Percentiles rank a stretch among this genome's conserved stretches.
Evolutionary conservation across 2,888 invertebrate species (phyloP).

Genomic region (Habrosyne pyritoides): DNA sequence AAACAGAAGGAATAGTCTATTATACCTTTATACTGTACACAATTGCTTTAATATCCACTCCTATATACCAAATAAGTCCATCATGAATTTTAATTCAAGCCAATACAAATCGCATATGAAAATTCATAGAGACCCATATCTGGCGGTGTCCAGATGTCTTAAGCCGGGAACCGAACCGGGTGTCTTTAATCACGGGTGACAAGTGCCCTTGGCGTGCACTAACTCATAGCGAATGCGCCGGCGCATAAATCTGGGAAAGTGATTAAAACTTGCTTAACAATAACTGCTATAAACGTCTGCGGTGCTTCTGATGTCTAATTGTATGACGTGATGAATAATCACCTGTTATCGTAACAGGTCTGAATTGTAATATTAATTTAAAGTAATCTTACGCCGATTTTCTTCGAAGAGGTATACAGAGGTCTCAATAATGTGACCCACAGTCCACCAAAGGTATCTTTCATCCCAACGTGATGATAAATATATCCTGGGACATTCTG

Average conservation of each 20-base stretch:
- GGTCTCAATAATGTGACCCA: too few relatives aligned
- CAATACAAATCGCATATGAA: slow-evolving; percentile 24
- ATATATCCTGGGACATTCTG: too few relatives aligned
- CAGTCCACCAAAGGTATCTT: too few relatives aligned
- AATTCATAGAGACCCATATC: slow-evolving; percentile 20
- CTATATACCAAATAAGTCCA: background rate
- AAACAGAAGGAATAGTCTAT: background rate
- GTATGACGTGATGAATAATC: slow-evolving; percentile 28
- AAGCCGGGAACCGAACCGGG: slow-evolving; percentile 1
- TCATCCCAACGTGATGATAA: too few relatives aligned
- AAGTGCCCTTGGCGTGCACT: slow-evolving; percentile 46
- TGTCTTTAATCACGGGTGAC: slow-evolving; percentile 48
- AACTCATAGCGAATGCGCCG: slow-evolving; percentile 36
- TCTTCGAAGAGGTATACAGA: too few relatives aligned
- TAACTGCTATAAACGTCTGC: slow-evolving; percentile 45
- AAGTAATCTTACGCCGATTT: background rate
- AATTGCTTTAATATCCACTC: background rate
- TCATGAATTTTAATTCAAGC: background rate
- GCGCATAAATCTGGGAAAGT: slow-evolving; percentile 49
- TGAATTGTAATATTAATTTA: background rate
- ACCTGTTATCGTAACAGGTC: slow-evolving; percentile 15
- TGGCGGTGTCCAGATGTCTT: background rate
- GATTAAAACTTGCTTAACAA: slow-evolving; percentile 58
- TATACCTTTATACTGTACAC: background rate
- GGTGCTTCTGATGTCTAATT: slow-evolving; percentile 49